Evolutionary conservation across 2,797 vertebrate genomes (phyloP), one percentile per base, ranked within the genome.

Genomic region (Protonibea diacanthus): DNA sequence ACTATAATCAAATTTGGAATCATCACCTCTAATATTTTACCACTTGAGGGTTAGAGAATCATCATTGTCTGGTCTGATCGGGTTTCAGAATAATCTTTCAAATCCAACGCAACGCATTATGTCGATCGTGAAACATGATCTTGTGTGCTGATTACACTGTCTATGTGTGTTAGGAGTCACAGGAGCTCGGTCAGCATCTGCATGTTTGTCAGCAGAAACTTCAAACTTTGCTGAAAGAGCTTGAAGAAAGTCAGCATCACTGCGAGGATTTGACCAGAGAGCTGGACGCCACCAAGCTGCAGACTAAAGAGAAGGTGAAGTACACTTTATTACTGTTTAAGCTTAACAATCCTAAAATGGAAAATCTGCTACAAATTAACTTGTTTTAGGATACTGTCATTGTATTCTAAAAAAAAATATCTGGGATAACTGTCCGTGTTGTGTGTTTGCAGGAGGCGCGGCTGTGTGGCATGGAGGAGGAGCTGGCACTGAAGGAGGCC

Each of bases 271-370:
- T 96, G 78, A 89, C 69, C 64, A 87, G 62, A 80, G 93, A 96
- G 80, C 84, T 97, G 71, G 92, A 96, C 1, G 84, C 87, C 72
- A 27, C 90, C 72, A 92, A 90, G 58, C 93, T 89, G 29, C 92
- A 94, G 29, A 86, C 55, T 62, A 94, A 89, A 81, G 94, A 96
- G 71, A 95, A 93, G 94, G 97, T 97, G 87, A 86, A 66, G 38
- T 62, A 21, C 49, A 13, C 1, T 17, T 63, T 17, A 45, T 69
- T 48, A n/a, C 15, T 25, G 21, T 62, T 44, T 48, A 9, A n/a
- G 14, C 20, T 38, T 40, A 58, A 57, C 38, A 58, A 3, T n/a
- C 10, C 6, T 29, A 18, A 56, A 56, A 56, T 1, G 4, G 18
- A 13, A 27, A 2, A 14, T 47, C 14, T 7, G 1, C 38, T 21